Evolutionary conservation across 2,888 invertebrate genomes (phyloP), one percentile per base, ranked within the genome.

Genomic region (Hylaea fasciaria): DNA sequence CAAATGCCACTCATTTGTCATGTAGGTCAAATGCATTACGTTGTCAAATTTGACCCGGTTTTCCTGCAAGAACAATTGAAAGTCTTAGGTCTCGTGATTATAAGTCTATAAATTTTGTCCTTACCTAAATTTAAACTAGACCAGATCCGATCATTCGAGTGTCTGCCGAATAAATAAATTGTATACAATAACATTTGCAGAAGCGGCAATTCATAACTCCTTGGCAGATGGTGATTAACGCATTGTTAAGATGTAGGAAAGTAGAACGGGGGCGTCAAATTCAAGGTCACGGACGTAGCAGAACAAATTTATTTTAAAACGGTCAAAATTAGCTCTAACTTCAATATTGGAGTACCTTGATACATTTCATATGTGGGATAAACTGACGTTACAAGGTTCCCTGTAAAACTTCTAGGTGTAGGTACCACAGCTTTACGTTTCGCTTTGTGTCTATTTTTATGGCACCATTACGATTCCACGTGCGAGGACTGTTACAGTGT

Each of bases 211-310:
- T 71, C 63, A 64, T 69, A 64, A 69, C 65, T 76, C 73, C 72
- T 76, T 76, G 80, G 79, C 82, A 80, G 80, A 80, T 83, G 77
- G 82, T 87, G 83, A 86, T 88, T 86, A 85, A 86, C 76, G 80
- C 78, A 85, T 87, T 87, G 86, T 87, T 85, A 82, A 87, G 85
- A 89, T 85, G 82, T 87, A 85, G 83, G 80, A 88, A 89, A 89
- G 87, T 89, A 85, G 89, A 86, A 89, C 88, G 74, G 89, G 89
- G 88, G 87, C 88, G 83, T 84, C 82, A 83, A 83, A 83, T 83
- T 77, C 86, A 89, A 89, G 90, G 90, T 81, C 78, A 79, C 71
- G 79, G 77, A 85, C 80, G 81, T 82, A 78, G 80, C 83, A 81
- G 79, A 83, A 85, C 84, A 82, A 85, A 87, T 84, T 82, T 82